These are phyloP conservation scores for Oscheius myriophilus DNA, from an alignment of 2,888 invertebrate species.

Conservation along the genomic window DNA sequence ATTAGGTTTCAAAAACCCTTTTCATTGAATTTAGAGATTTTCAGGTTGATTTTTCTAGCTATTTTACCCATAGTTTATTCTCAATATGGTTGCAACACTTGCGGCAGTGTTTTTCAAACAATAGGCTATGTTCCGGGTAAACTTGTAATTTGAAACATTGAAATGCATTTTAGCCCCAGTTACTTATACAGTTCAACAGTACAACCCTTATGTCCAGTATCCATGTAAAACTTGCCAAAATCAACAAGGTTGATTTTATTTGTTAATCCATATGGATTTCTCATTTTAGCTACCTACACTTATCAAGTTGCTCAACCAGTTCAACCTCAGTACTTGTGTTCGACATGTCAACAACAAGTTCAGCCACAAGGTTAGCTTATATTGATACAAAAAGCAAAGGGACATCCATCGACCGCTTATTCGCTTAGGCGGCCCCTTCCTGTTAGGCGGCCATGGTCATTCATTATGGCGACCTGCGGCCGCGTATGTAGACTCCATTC, in stretches of 20 bases:
- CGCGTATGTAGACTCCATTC: no score
- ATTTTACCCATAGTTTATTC: slow-evolving; percentile 1
- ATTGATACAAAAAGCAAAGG: no score
- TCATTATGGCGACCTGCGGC: no score
- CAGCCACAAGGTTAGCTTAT: no score
- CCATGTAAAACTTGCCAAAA: slow-evolving; percentile 15
- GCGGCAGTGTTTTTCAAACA: not conserved
- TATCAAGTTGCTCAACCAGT: not conserved
- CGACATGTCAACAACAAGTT: slow-evolving; percentile 2
- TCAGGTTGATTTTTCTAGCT: slow-evolving; percentile 1
- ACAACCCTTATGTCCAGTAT: not conserved
- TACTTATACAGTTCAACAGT: not conserved
- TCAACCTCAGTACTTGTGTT: slow-evolving; percentile 2
- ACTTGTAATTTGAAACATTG: not conserved
- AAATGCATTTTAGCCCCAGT: not conserved
- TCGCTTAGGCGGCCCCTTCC: no score
- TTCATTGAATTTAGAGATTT: not conserved
- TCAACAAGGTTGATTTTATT: no score
- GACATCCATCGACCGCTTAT: no score
- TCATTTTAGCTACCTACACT: not conserved
- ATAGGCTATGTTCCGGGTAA: not conserved
- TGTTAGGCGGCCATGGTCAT: no score
- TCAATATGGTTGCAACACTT: slow-evolving; percentile 12
- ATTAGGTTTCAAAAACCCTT: not conserved
- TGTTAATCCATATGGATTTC: no score